Evolutionary conservation across 2,797 vertebrate genomes (phyloP), one percentile per base, ranked within the genome.

Genomic region (Chloroceryle amazona): DNA sequence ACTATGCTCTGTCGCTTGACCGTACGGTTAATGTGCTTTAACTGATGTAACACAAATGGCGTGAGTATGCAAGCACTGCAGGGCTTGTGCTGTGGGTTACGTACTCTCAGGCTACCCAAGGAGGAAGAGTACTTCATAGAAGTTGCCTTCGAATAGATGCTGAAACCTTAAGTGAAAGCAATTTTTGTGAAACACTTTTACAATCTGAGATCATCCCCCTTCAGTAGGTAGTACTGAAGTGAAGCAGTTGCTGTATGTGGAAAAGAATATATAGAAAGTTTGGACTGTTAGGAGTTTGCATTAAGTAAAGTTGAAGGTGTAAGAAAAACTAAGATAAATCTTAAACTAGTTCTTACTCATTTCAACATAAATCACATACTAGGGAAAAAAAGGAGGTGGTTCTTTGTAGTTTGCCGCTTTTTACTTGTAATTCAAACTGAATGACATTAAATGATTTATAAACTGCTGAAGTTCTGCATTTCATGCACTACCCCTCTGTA

Each of bases 391-490:
- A 49, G 22, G 25, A 79, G 18, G 58, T 82, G 20, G 28, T 68
- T 78, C 37, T 67, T 31, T 66, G 17, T 65, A 81, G 73, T 81
- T 82, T 91, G 18, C 41, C 13, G 33, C 44, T 41, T 68, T 92
- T 91, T 85, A 54, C 72, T 96, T 80, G 75, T 26, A 84, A 65
- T 89, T 89, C 60, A 96, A 76, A 72, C 47, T 68, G 47, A 98
- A 85, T 97, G 84, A 76, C 96, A 95, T 96, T 95, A 93, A 96
- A 97, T 97, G 60, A 97, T 97, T 97, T 98, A 97, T 97, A 93
- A 96, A 94, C 37, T 95, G 44, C 51, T 78, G 54, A 88, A 82
- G 60, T 65, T 95, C 79, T 94, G 73, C 79, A 82, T 91, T 91
- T 96, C 91, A 75, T 91, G 66, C 76, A 52, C 74, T 95, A 55